Base-by-base conservation (phyloP, 1,140 invertebrate genomes). In the Sitodiplosis mosellana region DNA sequence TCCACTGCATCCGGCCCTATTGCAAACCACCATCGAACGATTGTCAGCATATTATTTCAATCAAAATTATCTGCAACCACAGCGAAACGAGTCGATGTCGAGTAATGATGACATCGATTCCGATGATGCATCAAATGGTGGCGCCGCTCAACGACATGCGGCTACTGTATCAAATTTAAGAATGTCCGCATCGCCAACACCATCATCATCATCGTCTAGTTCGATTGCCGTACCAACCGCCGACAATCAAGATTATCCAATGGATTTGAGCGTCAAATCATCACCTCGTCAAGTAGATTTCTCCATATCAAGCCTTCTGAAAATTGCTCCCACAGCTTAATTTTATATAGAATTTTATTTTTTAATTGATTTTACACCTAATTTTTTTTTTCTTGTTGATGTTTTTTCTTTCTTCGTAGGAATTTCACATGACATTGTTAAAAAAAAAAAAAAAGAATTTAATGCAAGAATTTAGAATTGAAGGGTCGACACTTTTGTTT, bases 221-320 rank as follows among this genome's bases (percentile, higher is more conserved):
- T 45, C 43, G 10, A 20, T 27, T 14, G 33, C 33, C 2, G 33
- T 45, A n/a, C 33, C 21, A 20, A 27, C 22, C 12, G 43, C 48
- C 73, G 34, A 33, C 6, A 18, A 40, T 7, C 72, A 75, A 56
- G 76, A 82, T 45, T 74, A 78, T 51, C 81, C 80, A 2, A 82
- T 83, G 56, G 80, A 83, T 56, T 63, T 83, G 15, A 78, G 76
- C 0, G 74, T 80, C 57, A 79, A 77, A 55, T 27, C 27, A 10
- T 5, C 27, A 27, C 27, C 27, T 27, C 27, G 27, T 27, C 27
- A 27, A 27, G 10, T 27, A 5, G 27, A 27, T 27, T 27, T 27
- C 27, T 27, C 27, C 3, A 27, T 27, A 27, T 27, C 27, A 27
- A 27, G 27, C 10, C 27, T 27, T 5, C 27, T 27, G 27, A 27